phyloP scores from a whole-genome alignment of 2,113 vertebrate species.

The Ptilorrhoa leucosticta region DNA sequence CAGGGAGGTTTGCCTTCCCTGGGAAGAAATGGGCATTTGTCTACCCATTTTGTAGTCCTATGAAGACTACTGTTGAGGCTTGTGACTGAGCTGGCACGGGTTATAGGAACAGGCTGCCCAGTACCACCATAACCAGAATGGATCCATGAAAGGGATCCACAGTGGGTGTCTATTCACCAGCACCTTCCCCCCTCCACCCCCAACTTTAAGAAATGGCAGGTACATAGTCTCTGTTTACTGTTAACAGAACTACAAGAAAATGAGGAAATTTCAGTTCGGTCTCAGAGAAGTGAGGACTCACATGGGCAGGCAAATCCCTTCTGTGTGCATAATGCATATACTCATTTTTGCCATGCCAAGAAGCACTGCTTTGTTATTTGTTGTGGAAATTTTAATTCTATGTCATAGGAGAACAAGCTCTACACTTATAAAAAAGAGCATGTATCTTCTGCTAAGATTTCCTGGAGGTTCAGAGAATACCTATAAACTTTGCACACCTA shows the following conservation, averaged over 20 bases:
- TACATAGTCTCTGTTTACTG: neutral
- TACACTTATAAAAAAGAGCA: neutral
- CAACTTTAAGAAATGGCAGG: neutral
- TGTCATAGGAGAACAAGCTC: neutral
- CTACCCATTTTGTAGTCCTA: neutral
- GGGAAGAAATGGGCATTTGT: conserved; percentile 42
- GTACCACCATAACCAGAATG: neutral
- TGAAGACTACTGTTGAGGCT: neutral
- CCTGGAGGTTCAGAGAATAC: neutral
- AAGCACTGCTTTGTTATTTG: neutral
- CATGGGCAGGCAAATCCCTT: neutral
- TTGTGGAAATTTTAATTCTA: neutral
- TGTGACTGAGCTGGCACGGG: neutral
- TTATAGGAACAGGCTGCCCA: neutral
- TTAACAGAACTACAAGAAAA: neutral
- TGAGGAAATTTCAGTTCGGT: neutral
- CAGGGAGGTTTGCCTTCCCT: conserved; percentile 20
- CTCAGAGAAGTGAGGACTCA: neutral
- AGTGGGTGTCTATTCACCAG: neutral
- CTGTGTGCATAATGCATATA: neutral
- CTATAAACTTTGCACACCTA: neutral
- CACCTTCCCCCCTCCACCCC: neutral
- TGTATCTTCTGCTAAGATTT: neutral
- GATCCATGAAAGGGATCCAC: neutral
- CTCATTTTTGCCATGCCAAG: neutral